Evolutionary conservation across 2,888 invertebrate genomes (phyloP).

Genomic region (Silvanus unidentatus): DNA sequence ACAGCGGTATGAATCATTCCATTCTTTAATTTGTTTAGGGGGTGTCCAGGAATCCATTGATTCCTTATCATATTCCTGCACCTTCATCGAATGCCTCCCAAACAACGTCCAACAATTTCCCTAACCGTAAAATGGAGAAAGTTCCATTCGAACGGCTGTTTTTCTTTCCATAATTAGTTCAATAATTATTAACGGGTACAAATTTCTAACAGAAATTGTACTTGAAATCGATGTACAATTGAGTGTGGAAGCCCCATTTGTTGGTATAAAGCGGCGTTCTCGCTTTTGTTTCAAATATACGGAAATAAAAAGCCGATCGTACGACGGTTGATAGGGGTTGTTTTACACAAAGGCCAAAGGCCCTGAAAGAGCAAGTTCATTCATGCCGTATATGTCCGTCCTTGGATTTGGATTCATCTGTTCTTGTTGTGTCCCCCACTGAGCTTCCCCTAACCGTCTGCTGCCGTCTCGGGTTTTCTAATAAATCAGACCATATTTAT

Average conservation of each 20-base stretch:
- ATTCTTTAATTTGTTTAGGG: background rate
- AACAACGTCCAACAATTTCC: too few species aligned
- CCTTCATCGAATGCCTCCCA: too few species aligned
- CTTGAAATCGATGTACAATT: too few species aligned
- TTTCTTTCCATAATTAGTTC: too few species aligned
- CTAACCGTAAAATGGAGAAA: too few species aligned
- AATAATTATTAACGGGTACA: too few species aligned
- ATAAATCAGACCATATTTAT: conserved; percentile 12
- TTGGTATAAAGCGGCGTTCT: too few species aligned
- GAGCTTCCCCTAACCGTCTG: conserved; percentile 18
- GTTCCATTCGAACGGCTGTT: too few species aligned
- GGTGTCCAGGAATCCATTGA: background rate
- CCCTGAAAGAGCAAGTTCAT: conserved; percentile 27
- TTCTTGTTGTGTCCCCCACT: conserved; percentile 24
- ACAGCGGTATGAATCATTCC: conserved; percentile 61
- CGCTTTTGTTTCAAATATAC: too few species aligned
- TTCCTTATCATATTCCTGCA: background rate
- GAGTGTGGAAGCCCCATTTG: too few species aligned
- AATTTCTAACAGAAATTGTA: too few species aligned
- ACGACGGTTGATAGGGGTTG: background rate
- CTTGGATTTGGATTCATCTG: conserved; percentile 13
- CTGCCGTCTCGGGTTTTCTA: conserved; percentile 17
- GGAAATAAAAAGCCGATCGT: too few species aligned
- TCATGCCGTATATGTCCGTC: conserved; percentile 25
- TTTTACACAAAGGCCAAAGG: conserved; percentile 10